These are phyloP conservation scores for Phyllostomus discolor DNA, from an alignment of 2,113 vertebrate genomes.

Conservation along the genomic window DNA sequence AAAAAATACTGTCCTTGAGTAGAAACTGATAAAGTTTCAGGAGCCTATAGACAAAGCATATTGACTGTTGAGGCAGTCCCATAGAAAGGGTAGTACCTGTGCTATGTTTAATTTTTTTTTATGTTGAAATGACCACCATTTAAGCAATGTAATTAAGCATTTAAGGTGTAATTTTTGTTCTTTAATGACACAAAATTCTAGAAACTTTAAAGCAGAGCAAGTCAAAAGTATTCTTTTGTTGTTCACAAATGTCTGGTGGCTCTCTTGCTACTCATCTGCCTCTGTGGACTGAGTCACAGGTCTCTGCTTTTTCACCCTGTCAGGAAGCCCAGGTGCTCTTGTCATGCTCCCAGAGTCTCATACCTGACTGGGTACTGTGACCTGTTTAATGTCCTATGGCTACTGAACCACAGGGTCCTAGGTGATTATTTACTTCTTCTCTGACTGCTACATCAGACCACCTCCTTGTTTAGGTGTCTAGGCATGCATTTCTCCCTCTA, in stretches of 20 bases:
- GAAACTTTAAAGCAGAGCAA: background rate
- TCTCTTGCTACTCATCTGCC: background rate
- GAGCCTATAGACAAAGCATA: background rate
- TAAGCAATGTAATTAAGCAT: too few relatives aligned
- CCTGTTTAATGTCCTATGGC: background rate
- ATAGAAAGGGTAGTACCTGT: background rate
- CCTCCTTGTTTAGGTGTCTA: background rate
- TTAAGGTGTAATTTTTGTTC: background rate
- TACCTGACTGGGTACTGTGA: background rate
- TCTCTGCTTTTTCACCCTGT: background rate
- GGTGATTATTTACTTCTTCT: background rate
- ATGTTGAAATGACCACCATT: background rate
- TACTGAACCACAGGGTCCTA: background rate
- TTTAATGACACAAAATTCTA: background rate
- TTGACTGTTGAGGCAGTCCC: background rate
- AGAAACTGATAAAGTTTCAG: slow-evolving; percentile 13
- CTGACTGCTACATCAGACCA: background rate
- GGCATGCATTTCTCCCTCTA: background rate
- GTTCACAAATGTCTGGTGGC: background rate
- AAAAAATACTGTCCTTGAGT: background rate
- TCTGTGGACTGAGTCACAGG: background rate
- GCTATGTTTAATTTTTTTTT: background rate
- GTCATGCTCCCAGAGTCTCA: background rate
- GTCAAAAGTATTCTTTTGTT: background rate
- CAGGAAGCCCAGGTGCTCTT: background rate